These are phyloP conservation scores for Listronotus bonariensis DNA, from an alignment of 1,140 invertebrate genomes.

Conservation along the genomic window DNA sequence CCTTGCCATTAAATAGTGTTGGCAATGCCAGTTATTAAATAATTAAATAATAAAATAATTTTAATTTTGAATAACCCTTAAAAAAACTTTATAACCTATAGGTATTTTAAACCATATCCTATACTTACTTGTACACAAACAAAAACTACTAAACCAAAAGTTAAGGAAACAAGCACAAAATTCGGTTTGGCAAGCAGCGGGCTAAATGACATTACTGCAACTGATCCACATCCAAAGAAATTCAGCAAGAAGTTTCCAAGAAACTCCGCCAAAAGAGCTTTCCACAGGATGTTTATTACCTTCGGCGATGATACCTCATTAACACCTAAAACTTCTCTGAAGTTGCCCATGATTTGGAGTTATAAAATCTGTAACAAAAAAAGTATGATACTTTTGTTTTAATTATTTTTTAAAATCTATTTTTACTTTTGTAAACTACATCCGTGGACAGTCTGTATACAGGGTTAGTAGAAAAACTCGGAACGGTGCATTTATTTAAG, in stretches of 20 bases:
- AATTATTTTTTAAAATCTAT: too few relatives aligned
- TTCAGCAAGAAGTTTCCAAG: constrained; percentile 81
- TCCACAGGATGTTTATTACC: constrained; percentile 60
- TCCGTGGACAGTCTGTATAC: too few relatives aligned
- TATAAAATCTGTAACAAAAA: constrained; percentile 18
- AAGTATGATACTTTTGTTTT: too few relatives aligned
- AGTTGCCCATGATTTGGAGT: constrained; percentile 61
- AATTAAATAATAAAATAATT: too few relatives aligned
- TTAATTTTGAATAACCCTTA: too few relatives aligned
- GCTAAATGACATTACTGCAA: constrained; percentile 57
- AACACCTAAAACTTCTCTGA: constrained; percentile 66
- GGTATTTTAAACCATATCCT: too few relatives aligned
- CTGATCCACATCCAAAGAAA: constrained; percentile 82
- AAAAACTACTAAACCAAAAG: constrained; percentile 86
- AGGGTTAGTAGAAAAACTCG: too few relatives aligned
- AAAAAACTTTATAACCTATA: too few relatives aligned
- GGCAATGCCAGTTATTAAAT: too few relatives aligned
- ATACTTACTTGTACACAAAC: constrained; percentile 72
- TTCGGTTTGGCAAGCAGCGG: constrained; percentile 60
- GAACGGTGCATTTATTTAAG: too few relatives aligned
- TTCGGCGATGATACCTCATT: constrained; percentile 68
- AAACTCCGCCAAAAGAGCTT: constrained; percentile 82
- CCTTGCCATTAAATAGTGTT: too few relatives aligned
- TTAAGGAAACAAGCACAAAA: constrained; percentile 78
- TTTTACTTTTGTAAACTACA: too few relatives aligned